Evolutionary conservation across 2,797 vertebrate genomes (phyloP), one percentile per base, ranked within the genome.

Genomic region (Acridotheres tristis): DNA sequence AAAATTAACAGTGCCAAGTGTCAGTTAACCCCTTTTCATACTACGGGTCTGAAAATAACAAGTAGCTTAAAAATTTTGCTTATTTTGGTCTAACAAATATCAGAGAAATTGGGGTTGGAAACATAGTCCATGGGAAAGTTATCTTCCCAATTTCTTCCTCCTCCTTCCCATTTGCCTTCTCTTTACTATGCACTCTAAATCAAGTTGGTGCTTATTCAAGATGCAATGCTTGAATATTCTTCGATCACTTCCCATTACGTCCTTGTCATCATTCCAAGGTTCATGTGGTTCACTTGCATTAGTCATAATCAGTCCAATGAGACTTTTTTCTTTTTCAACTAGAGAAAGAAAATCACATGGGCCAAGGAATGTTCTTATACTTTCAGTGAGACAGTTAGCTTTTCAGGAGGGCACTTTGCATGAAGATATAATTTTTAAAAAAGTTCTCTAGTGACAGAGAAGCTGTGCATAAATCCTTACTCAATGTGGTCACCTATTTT

Each of bases 401-500:
- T 72, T 88, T 85, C 66, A 66, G 47, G 19, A 85, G 48, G 25
- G 27, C 9, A 42, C 5, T 67, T 80, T 54, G 18, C 1, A 1
- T 67, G 32, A 90, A 63, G 10, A 36, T 13, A 5, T 29, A 36
- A 1, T 27, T 66, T 68, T 83, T 83, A 85, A 6, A 7, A 34
- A 66, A 59, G 3, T 43, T 54, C 2, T 2, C 16, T 30, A 13
- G 9, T 81, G 29, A 19, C 16, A 80, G 36, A 26, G 9, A 22
- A 48, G 25, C 8, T 27, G 12, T 50, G 7, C 57, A 74, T 77
- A 79, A 67, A 63, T 38, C 3, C 11, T 19, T 45, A 38, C 4
- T 42, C 0, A 0, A 15, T 42, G 29, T 22, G 7, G 1, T 32
- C 9, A n/a, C 7, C 6, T 14, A 3, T 30, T 50, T 48, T 48